Evolutionary conservation across 2,888 invertebrate genomes (phyloP).

Genomic region (Sicus ferrugineus): DNA sequence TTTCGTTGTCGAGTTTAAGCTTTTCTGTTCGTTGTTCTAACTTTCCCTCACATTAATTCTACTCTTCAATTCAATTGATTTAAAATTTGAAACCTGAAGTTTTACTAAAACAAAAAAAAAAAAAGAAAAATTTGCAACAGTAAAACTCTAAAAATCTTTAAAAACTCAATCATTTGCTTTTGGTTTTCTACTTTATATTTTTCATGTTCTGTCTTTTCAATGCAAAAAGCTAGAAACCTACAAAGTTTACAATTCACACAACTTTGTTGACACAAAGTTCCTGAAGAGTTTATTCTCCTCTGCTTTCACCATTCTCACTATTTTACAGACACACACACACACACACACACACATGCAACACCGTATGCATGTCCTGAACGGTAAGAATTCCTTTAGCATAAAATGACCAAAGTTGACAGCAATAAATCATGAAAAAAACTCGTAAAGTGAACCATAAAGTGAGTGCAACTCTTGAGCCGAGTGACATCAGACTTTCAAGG

Average conservation of each 20-base stretch:
- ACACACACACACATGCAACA: neutral
- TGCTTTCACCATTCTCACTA: neutral
- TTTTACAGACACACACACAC: neutral
- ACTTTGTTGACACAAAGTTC: neutral
- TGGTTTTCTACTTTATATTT: too few species aligned
- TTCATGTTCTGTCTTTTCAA: too few species aligned
- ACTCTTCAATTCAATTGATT: neutral
- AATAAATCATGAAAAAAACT: neutral
- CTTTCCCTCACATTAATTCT: neutral
- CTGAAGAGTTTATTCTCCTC: neutral
- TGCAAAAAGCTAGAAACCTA: neutral
- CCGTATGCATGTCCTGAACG: neutral
- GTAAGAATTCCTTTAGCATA: neutral
- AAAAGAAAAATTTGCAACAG: too few species aligned
- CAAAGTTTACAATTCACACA: too few species aligned
- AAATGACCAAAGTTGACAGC: neutral
- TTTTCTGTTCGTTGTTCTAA: neutral
- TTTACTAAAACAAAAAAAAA: too few species aligned
- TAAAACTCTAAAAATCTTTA: too few species aligned
- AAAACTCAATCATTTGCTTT: too few species aligned
- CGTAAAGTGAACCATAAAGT: neutral
- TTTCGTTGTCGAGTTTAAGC: neutral
- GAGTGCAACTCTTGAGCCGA: neutral
- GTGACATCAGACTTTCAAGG: slow-evolving; percentile 2
- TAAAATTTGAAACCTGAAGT: too few species aligned